Conservation (phyloP, 2,113 vertebrate genomes). For the Caloenas nicobarica region DNA sequence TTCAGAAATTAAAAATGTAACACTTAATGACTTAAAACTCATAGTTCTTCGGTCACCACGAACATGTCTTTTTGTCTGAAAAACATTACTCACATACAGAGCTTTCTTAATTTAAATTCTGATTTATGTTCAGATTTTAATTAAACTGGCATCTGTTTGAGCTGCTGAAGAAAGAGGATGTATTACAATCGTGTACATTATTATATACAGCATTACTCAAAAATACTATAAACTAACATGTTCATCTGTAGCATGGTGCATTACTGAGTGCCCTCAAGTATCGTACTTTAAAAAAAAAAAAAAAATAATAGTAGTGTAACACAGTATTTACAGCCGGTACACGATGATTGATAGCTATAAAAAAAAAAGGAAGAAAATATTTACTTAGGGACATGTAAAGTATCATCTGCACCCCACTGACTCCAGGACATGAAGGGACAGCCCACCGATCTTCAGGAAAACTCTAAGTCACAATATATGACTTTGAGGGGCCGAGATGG, state of each 20-base stretch:
- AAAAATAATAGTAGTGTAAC: neutral
- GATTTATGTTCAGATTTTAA: slow-evolving; percentile 15
- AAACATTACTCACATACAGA: neutral
- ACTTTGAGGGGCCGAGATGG: neutral
- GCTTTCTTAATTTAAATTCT: neutral
- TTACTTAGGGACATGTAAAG: neutral
- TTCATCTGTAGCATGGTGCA: neutral
- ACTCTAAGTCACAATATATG: neutral
- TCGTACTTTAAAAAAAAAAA: neutral
- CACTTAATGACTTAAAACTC: neutral
- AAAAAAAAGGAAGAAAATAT: neutral
- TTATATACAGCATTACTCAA: neutral
- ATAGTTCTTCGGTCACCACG: neutral
- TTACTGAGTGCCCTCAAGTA: neutral
- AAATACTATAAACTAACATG: neutral
- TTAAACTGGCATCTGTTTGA: neutral
- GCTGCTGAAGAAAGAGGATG: neutral
- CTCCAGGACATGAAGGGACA: neutral
- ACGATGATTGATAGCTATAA: neutral
- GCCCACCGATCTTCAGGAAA: neutral
- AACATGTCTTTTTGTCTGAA: neutral
- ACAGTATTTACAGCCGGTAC: neutral
- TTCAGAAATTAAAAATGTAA: slow-evolving; percentile 7
- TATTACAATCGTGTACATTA: neutral
- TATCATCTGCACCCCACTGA: neutral